Base-by-base conservation (phyloP, 1,140 invertebrate genomes). In the Dreissena rostriformis region DNA sequence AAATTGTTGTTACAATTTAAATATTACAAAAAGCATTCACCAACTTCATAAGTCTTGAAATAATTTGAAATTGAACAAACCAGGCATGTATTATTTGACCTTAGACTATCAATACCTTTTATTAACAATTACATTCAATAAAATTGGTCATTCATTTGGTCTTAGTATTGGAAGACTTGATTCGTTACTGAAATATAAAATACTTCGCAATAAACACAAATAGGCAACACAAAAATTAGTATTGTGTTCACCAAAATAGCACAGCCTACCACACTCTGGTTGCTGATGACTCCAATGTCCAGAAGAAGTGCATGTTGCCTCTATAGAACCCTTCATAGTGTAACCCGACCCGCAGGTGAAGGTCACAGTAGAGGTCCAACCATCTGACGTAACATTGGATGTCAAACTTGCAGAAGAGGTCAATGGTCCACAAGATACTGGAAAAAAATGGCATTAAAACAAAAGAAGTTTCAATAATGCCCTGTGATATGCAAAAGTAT, bases 321-420 rank as follows among this genome's bases (percentile, higher is more conserved):
- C n/a, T 15, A 22, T 11, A 15, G 67, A 68, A 1, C 77, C 77
- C 39, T 24, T 10, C 24, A 79, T 28, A 17, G 49, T 70, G 24
- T 70, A 79, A 57, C 77, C 77, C 29, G 57, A 52, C 24, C 57
- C 66, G 55, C 77, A 79, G 19, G n/a, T 12, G 55, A 53, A 79
- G n/a, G 66, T 49, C 24, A 79, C 52, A 5, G 6, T 26, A 19
- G 77, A 55, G 57, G 66, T 57, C 55, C 51, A 28, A 28, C 77
- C 77, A 39, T 79, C 52, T 12, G 77, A 68, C 39, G 22, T 68
- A 0, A 19, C 53, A n/a, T 17, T 70, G 17, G 66, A 55, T 70
- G 65, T n/a, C 11, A 65, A 53, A 29, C 52, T 52, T 57, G 22
- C 10, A 8, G 53, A n/a, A 1, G 49, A 17, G n/a, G 28, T 28